A percentile compares a stretch with the other conserved stretches of the same genome.
These are phyloP conservation scores for Dipus sagitta DNA, from an alignment of 2,797 vertebrate genomes.

Conservation along the genomic window DNA sequence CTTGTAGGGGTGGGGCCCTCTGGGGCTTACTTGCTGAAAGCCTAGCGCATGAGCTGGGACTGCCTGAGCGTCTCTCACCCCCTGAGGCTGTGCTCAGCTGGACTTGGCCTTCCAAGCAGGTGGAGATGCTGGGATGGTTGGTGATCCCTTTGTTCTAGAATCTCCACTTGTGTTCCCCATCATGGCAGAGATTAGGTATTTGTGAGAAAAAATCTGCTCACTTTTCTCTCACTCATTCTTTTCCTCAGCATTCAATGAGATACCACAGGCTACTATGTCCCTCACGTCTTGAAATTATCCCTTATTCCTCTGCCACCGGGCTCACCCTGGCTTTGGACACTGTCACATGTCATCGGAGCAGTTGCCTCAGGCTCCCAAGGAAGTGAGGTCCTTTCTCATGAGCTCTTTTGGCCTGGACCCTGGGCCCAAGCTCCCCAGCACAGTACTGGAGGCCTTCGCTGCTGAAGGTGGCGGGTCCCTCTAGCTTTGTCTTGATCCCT, in stretches of 20 bases:
- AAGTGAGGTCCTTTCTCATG: background rate
- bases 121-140: background rate
- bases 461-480: background rate
- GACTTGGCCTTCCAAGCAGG: background rate
- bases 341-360: background rate
- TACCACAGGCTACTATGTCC: too few species aligned
- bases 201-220: background rate
- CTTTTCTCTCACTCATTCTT: background rate
- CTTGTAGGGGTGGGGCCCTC: background rate
- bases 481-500: too few species aligned
- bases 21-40: background rate
- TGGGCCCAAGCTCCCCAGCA: accelerated
- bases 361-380: background rate
- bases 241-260: background rate
- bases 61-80: background rate
- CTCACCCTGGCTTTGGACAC: background rate
- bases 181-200: background rate
- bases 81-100: background rate
- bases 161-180: background rate
- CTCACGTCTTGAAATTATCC: too few species aligned
- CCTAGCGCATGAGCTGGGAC: background rate
- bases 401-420: background rate
- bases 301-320: background rate
- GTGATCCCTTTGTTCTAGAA: background rate
- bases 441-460: too few species aligned